phyloP scores from a whole-genome alignment of 2,797 vertebrate species.

The Alouatta caraya region DNA sequence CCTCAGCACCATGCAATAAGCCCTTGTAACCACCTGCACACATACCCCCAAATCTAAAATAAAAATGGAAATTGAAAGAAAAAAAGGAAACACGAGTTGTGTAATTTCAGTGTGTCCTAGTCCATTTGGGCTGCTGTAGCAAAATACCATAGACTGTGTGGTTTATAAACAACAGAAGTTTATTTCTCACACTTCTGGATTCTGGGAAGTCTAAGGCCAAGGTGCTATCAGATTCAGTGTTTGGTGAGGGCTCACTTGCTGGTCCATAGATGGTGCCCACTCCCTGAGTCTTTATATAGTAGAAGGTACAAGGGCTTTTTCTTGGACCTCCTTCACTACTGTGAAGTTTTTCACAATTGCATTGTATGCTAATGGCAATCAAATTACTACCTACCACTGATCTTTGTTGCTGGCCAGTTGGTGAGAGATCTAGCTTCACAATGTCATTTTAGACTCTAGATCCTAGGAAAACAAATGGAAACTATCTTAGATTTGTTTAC shows the following conservation, averaged over 20 bases:
- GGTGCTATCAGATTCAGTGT: background rate
- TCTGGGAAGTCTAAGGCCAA: background rate
- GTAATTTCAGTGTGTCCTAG: background rate
- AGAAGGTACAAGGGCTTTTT: background rate
- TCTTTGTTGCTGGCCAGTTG: background rate
- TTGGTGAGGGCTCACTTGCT: background rate
- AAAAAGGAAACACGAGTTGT: background rate
- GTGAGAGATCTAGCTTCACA: background rate
- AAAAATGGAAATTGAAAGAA: background rate
- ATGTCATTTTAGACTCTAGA: background rate
- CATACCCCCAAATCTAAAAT: background rate
- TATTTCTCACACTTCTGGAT: background rate
- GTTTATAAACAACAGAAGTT: background rate
- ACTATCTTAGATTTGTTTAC: background rate
- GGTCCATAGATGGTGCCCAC: too few species aligned
- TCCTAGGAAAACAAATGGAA: background rate
- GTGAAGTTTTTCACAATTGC: background rate
- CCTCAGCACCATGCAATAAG: background rate
- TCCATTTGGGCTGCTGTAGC: background rate
- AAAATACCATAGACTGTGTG: background rate
- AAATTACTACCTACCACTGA: background rate
- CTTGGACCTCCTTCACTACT: background rate
- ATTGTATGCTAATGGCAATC: background rate
- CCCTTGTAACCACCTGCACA: background rate
- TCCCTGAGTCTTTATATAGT: background rate